A percentile compares a stretch with the other conserved stretches of the same genome.
Evolutionary conservation across 2,797 vertebrate species (phyloP).

Genomic region (Enteromius paludinosus): DNA sequence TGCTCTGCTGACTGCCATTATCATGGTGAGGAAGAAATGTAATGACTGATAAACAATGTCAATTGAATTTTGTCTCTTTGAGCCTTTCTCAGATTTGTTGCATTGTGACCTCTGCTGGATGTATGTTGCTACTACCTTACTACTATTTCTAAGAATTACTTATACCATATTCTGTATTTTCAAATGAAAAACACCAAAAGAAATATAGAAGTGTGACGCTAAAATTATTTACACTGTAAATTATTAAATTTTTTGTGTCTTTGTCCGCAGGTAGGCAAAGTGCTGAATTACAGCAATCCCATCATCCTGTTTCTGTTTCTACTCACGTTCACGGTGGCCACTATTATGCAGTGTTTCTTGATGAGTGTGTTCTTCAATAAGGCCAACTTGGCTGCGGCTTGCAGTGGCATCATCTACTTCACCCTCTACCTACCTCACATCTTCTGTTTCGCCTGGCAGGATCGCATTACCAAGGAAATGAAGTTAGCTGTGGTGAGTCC

Average conservation of each 20-base stretch:
- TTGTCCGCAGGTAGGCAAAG: conserved; percentile 81
- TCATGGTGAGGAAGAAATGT: conserved; percentile 78
- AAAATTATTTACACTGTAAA: too few relatives aligned
- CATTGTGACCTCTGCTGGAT: conserved; percentile 68
- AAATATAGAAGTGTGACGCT: too few relatives aligned
- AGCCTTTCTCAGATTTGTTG: conserved; percentile 4
- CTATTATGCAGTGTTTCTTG: conserved; percentile 94
- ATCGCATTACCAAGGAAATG: conserved; percentile 84
- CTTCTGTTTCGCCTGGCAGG: conserved; percentile 94
- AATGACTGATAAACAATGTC: not conserved
- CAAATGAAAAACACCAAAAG: too few relatives aligned
- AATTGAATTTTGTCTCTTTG: not conserved
- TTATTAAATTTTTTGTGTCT: not conserved
- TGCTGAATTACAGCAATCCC: conserved; percentile 91
- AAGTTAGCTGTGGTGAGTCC: conserved; percentile 83
- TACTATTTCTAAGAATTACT: not conserved
- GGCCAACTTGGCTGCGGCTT: conserved; percentile 96
- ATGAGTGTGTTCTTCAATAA: conserved; percentile 97
- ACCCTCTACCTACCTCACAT: conserved; percentile 95
- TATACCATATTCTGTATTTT: not conserved
- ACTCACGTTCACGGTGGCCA: conserved; percentile 86
- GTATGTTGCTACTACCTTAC: conserved; percentile 11
- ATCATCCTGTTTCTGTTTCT: conserved; percentile 92
- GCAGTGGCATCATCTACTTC: conserved; percentile 95
- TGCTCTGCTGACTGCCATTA: conserved; percentile 84